A percentile compares a stretch with the other conserved stretches of the same genome.
Conservation (phyloP, 2,113 vertebrate genomes). For the Hippocampus mohnikei region DNA sequence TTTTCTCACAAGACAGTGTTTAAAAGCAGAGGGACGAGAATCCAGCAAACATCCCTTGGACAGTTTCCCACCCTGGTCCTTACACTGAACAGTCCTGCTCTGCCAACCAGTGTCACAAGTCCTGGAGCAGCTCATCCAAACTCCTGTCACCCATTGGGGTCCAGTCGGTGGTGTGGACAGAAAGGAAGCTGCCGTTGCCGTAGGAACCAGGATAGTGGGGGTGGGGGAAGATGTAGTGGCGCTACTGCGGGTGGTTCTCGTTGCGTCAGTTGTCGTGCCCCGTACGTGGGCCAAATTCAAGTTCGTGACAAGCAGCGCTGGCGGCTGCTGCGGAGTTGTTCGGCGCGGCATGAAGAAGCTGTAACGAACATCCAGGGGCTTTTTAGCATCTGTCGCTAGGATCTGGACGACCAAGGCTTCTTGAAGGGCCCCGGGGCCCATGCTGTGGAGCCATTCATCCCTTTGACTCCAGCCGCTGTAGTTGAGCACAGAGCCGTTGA, state of each 20-base stretch:
- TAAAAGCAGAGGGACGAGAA: slow-evolving; percentile 88
- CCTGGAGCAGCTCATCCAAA: slow-evolving; percentile 91
- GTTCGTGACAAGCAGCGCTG: slow-evolving; percentile 12
- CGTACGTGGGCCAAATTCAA: neutral
- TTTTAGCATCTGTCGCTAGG: slow-evolving; percentile 87
- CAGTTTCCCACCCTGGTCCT: slow-evolving; percentile 81
- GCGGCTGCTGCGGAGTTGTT: slow-evolving; percentile 49
- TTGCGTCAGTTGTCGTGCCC: slow-evolving; percentile 29
- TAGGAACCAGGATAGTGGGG: slow-evolving; percentile 51
- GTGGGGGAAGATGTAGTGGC: slow-evolving; percentile 49
- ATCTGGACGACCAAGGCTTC: slow-evolving; percentile 87
- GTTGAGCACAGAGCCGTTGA: slow-evolving; percentile 92
- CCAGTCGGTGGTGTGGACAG: slow-evolving; percentile 47
- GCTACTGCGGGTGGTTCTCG: slow-evolving; percentile 31
- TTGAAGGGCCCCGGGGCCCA: slow-evolving; percentile 85
- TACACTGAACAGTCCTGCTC: slow-evolving; percentile 95
- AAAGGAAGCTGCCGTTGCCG: slow-evolving; percentile 44
- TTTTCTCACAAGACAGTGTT: slow-evolving; percentile 88
- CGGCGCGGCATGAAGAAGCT: slow-evolving; percentile 89
- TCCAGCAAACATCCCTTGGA: slow-evolving; percentile 83
- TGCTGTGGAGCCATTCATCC: slow-evolving; percentile 88
- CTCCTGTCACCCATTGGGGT: slow-evolving; percentile 86
- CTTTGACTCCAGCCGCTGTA: slow-evolving; percentile 96
- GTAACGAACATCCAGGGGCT: slow-evolving; percentile 87
- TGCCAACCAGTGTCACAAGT: slow-evolving; percentile 97